These are phyloP conservation scores for Pangasianodon hypophthalmus DNA, from an alignment of 2,113 vertebrate genomes.

Conservation along the genomic window DNA sequence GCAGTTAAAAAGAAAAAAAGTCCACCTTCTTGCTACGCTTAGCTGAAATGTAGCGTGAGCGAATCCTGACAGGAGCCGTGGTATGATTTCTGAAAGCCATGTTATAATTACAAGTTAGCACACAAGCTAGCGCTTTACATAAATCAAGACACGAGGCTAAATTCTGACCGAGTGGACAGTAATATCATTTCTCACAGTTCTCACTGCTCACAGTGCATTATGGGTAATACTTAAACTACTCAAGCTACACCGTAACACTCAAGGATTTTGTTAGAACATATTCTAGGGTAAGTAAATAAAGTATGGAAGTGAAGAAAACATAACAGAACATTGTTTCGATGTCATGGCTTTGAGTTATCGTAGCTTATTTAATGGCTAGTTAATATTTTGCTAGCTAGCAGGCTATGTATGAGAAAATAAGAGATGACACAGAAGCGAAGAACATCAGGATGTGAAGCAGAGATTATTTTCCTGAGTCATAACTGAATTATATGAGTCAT, in stretches of 20 bases:
- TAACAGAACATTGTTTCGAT: neutral
- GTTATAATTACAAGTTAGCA: neutral
- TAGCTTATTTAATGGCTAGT: neutral
- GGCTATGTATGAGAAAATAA: neutral
- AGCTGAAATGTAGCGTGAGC: neutral
- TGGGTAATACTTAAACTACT: neutral
- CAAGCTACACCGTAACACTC: neutral
- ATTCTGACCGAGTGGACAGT: neutral
- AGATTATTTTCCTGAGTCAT: neutral
- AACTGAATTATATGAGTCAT: neutral
- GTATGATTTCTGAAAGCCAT: neutral
- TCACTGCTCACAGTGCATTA: neutral
- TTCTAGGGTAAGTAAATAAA: neutral
- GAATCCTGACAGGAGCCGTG: neutral
- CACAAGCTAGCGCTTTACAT: neutral
- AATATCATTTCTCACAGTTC: neutral
- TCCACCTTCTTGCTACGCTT: neutral
- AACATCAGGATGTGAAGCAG: too few relatives aligned
- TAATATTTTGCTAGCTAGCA: neutral
- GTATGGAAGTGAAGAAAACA: neutral
- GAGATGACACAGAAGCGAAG: neutral
- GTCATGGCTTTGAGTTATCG: neutral
- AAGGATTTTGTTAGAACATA: neutral
- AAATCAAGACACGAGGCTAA: neutral
- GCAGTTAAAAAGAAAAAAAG: neutral